Conservation (phyloP, 1,140 invertebrate species). For the Bombus affinis region DNA sequence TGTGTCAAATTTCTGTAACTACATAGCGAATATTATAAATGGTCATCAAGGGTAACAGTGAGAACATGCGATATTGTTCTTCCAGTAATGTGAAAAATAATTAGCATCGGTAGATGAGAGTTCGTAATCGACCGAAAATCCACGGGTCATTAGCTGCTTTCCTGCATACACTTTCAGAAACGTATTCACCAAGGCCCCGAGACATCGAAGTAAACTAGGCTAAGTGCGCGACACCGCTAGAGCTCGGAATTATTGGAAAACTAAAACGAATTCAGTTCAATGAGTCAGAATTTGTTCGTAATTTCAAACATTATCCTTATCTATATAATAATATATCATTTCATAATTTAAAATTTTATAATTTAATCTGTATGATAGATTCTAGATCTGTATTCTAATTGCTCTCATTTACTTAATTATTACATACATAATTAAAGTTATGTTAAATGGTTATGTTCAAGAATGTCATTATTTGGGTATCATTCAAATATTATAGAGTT, state of each 20-base stretch:
- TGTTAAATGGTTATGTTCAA: too few relatives aligned
- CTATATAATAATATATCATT: too few relatives aligned
- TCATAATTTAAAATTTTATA: too few relatives aligned
- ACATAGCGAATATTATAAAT: not conserved
- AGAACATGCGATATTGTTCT: not conserved
- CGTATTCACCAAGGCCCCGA: slow-evolving; percentile 42
- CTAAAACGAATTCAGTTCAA: slow-evolving; percentile 38
- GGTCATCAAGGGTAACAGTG: not conserved
- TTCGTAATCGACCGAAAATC: slow-evolving; percentile 43
- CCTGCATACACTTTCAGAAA: not conserved
- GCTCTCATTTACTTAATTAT: too few relatives aligned
- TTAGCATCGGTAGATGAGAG: slow-evolving; percentile 8
- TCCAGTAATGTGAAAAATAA: slow-evolving; percentile 1
- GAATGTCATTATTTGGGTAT: too few relatives aligned
- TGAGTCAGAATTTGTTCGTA: slow-evolving; percentile 23
- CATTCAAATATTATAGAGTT: too few relatives aligned
- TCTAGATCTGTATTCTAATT: too few relatives aligned
- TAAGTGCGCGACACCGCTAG: slow-evolving; percentile 53
- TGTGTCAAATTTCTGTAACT: not conserved
- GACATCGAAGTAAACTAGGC: slow-evolving; percentile 58
- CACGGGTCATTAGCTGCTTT: slow-evolving; percentile 42
- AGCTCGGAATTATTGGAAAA: slow-evolving; percentile 47
- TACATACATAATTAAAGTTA: too few relatives aligned
- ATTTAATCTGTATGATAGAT: too few relatives aligned
- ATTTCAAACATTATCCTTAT: slow-evolving; percentile 6